Percentiles rank a stretch among this genome's conserved stretches.
Conservation (phyloP, 1,140 invertebrate genomes). For the Tetramorium alpestre region DNA sequence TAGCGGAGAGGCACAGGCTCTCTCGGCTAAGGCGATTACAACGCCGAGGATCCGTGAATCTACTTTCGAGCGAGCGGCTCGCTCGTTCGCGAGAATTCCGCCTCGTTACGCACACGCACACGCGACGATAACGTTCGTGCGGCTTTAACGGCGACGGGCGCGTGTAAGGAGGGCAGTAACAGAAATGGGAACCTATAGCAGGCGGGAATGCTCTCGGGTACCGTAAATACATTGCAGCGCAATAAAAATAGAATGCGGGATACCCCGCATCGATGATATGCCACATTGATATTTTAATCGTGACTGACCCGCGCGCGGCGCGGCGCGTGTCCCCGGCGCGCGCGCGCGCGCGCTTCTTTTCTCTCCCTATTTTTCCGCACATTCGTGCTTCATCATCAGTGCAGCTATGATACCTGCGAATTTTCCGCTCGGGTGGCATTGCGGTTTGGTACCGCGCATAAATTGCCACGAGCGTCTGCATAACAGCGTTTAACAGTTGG, state of each 20-base stretch:
- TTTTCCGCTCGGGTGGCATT: constrained; percentile 26
- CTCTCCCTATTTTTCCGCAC: no score
- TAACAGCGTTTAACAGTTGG: neutral
- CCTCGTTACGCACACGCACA: constrained; percentile 66
- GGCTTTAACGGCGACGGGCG: constrained; percentile 63
- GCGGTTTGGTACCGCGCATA: constrained; percentile 14
- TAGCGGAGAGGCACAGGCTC: neutral
- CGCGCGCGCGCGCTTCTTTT: neutral
- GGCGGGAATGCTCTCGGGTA: constrained; percentile 51
- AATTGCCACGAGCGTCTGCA: neutral
- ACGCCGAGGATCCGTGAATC: constrained; percentile 53
- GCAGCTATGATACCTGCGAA: constrained; percentile 7
- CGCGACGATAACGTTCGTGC: constrained; percentile 62
- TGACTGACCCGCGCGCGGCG: neutral
- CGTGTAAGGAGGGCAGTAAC: constrained; percentile 67
- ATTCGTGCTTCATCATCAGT: neutral
- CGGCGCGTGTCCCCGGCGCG: neutral
- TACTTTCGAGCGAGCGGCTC: constrained; percentile 58
- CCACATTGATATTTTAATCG: constrained; percentile 50
- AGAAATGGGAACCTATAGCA: constrained; percentile 70
- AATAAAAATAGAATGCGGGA: constrained; percentile 60
- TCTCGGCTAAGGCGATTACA: constrained; percentile 3
- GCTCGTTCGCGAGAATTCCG: constrained; percentile 57
- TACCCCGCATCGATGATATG: constrained; percentile 49
- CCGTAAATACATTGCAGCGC: constrained; percentile 47